These are phyloP conservation scores for Euzetes globulus DNA, from an alignment of 2,888 invertebrate species.

Conservation along the genomic window DNA sequence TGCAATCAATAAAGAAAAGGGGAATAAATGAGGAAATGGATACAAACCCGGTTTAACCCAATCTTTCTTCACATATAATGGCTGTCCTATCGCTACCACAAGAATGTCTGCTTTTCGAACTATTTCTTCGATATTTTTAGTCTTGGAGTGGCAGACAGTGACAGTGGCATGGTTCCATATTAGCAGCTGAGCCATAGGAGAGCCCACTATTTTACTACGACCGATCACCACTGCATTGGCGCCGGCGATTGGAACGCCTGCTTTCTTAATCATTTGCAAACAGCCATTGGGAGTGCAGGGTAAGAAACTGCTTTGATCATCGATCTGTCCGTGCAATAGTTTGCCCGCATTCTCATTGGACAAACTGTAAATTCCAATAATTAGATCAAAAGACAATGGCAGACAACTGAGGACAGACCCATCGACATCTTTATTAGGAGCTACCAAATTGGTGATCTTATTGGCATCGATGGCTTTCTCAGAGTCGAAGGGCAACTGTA, in stretches of 20 bases:
- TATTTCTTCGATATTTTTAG: constrained; percentile 61
- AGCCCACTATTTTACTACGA: constrained; percentile 87
- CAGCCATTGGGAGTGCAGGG: constrained; percentile 97
- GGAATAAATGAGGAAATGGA: not conserved
- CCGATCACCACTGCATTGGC: constrained; percentile 87
- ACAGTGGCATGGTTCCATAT: constrained; percentile 97
- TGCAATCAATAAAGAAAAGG: not conserved
- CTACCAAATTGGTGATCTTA: constrained; percentile 54
- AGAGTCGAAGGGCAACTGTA: constrained; percentile 84
- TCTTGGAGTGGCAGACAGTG: constrained; percentile 92
- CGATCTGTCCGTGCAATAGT: constrained; percentile 76
- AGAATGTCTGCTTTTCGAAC: constrained; percentile 72
- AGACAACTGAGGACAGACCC: constrained; percentile 61
- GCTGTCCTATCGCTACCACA: constrained; percentile 87
- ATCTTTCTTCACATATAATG: constrained; percentile 80
- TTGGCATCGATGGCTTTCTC: constrained; percentile 67
- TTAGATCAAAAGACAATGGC: too few species aligned
- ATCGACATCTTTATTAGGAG: constrained; percentile 87
- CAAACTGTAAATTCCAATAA: constrained; percentile 24
- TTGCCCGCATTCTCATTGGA: constrained; percentile 82
- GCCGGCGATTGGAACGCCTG: constrained; percentile 45
- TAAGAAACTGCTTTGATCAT: constrained; percentile 61
- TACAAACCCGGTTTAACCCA: constrained; percentile 75
- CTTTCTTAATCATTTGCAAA: constrained; percentile 75
- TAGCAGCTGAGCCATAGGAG: constrained; percentile 84